Evolutionary conservation across 37 sponge, comb jelly and placozoan species (phyloP).

Genomic region (Halichondria panicea): DNA sequence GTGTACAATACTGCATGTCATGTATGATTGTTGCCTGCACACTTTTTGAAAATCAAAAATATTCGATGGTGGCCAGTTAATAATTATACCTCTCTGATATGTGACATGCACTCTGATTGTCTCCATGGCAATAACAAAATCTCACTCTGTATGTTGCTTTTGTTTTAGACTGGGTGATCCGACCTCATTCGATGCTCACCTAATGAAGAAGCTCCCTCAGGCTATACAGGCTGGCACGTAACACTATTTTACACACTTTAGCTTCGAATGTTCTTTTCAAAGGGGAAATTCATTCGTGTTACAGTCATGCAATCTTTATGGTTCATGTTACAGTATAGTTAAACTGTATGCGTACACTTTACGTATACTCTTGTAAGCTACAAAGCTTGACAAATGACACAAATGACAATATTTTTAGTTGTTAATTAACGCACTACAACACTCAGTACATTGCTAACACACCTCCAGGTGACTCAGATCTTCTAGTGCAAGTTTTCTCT

Average conservation of each 20-base stretch:
- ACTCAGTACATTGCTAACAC: background rate
- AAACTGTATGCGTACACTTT: too few relatives aligned
- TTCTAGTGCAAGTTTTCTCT: background rate
- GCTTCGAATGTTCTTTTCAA: too few relatives aligned
- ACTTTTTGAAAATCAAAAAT: too few relatives aligned
- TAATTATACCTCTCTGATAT: too few relatives aligned
- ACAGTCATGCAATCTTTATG: too few relatives aligned
- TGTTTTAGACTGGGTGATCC: slow-evolving; percentile 19
- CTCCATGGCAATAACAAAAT: slow-evolving; percentile 14
- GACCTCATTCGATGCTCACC: slow-evolving; percentile 36
- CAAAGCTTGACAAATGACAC: slow-evolving; percentile 11
- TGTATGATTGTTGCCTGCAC: too few relatives aligned
- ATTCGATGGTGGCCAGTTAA: too few relatives aligned
- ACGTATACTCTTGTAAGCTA: slow-evolving; percentile 18
- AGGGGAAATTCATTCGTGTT: too few relatives aligned
- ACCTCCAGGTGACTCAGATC: background rate
- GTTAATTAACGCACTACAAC: background rate
- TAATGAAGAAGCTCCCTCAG: slow-evolving; percentile 36
- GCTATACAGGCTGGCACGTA: slow-evolving; percentile 26
- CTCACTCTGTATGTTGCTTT: slow-evolving; percentile 8
- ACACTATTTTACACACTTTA: too few relatives aligned
- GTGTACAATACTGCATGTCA: too few relatives aligned
- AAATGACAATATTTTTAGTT: background rate
- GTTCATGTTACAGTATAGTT: too few relatives aligned
- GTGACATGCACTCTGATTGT: background rate